A percentile compares a stretch with the other conserved stretches of the same genome.
These are phyloP conservation scores for Rhynchonycteris naso DNA, from an alignment of 2,797 vertebrate species.

Conservation along the genomic window DNA sequence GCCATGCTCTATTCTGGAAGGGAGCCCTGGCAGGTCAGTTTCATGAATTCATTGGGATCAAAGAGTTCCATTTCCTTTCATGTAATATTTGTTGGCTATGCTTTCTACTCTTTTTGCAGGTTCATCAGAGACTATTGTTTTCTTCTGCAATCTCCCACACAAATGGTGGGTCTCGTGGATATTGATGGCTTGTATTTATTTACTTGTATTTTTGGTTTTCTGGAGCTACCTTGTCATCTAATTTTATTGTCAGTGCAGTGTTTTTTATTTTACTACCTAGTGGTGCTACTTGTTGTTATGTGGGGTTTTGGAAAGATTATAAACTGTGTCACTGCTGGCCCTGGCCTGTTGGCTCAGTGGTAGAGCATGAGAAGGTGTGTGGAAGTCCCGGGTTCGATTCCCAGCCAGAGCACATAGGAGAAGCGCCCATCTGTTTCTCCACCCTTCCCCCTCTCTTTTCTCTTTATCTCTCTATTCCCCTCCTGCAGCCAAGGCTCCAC, in stretches of 20 bases:
- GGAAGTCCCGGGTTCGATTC: too few species aligned
- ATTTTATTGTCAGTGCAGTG: neutral
- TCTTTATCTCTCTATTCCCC: too few species aligned
- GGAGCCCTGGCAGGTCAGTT: neutral
- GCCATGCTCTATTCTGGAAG: neutral
- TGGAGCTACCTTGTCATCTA: neutral
- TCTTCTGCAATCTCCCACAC: neutral
- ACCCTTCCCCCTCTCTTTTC: too few species aligned
- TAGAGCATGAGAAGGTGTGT: too few species aligned
- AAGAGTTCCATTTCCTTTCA: neutral
- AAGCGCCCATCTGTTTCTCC: too few species aligned
- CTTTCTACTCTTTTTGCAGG: neutral
- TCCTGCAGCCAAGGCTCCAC: too few species aligned
- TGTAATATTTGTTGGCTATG: neutral
- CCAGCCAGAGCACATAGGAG: too few species aligned
- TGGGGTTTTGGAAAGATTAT: neutral
- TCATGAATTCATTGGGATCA: neutral
- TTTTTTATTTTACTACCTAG: conserved; percentile 19
- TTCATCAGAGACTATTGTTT: neutral
- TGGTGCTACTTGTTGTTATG: neutral
- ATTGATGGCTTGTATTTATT: neutral
- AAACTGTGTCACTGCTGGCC: neutral
- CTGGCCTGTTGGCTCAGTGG: too few species aligned
- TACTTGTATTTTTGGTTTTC: neutral
- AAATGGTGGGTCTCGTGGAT: neutral